phyloP scores from a whole-genome alignment of 2,888 invertebrate genomes.

The Lysandra bellargus region DNA sequence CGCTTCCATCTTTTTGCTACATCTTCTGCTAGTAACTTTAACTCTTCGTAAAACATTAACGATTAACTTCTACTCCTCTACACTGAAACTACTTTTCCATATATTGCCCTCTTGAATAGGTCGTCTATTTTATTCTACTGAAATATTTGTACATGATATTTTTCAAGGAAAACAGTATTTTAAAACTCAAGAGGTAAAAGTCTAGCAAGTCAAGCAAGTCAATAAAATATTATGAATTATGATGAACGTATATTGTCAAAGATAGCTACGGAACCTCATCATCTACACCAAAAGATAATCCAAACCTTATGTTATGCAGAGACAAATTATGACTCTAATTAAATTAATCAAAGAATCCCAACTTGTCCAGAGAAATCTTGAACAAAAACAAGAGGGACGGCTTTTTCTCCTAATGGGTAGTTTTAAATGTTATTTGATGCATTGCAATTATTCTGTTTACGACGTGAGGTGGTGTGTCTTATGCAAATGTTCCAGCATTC shows the following conservation, averaged over 20 bases:
- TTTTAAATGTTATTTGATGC: not conserved
- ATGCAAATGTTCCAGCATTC: not conserved
- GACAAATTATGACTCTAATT: constrained; percentile 23
- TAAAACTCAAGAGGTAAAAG: too few species aligned
- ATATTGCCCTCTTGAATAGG: too few species aligned
- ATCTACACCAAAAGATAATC: too few species aligned
- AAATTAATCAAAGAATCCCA: constrained; percentile 24
- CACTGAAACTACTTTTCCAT: too few species aligned
- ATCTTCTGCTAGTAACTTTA: not conserved
- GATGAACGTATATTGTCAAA: not conserved
- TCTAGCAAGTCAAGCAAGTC: too few species aligned
- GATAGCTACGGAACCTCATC: not conserved
- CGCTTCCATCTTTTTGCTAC: not conserved
- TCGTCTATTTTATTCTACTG: too few species aligned
- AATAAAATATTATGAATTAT: too few species aligned
- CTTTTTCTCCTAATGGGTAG: not conserved
- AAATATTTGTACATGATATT: too few species aligned
- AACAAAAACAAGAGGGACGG: constrained; percentile 12
- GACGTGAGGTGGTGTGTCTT: not conserved
- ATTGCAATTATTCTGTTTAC: not conserved
- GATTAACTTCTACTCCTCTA: too few species aligned
- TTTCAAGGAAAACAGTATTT: too few species aligned
- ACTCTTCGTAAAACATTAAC: too few species aligned
- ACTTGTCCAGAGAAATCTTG: constrained; percentile 11
- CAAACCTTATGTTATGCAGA: too few species aligned